Base-by-base conservation (phyloP, 2,888 invertebrate genomes). In the Mellilla xanthometata region DNA sequence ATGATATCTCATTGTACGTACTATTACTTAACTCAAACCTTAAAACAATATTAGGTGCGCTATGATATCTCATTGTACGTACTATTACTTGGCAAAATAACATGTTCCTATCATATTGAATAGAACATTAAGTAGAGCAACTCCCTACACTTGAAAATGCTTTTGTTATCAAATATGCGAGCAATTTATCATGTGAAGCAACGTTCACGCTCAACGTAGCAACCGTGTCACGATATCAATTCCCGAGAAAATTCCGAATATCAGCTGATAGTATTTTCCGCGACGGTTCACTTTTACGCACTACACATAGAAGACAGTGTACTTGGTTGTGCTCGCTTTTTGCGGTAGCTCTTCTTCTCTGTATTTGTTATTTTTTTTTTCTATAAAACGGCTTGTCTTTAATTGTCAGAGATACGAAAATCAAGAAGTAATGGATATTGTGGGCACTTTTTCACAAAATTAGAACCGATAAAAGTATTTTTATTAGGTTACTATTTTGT, bases 211-310 rank as follows among this genome's bases (percentile, higher is more conserved):
- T 60, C 63, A 57, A 45, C 52, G 54, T 41, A 36, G 47, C 41
- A 48, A 48, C 41, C 41, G 41, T 48, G 47, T 48, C 47, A 61
- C 60, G 56, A 57, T 58, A 63, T 61, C 54, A 64, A 55, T 48
- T 48, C 41, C 29, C 28, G 29, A 38, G 60, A 63, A 66, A 65
- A 65, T 65, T 47, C 46, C 39, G 30, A 48, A 49, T 51, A 58
- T 57, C 60, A 60, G 56, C 65, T 66, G 65, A 74, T 72, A 70
- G 68, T 68, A 68, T 77, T 75, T 74, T 75, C 72, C 71, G 70
- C 68, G 60, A 59, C 66, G 66, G 64, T 72, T 67, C 65, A 65
- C 60, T 59, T 58, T 58, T 65, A 72, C 68, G 12, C 22, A 12
- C 15, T 41, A 32, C 40, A 73, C 47, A 12, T 3, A 15, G 26